Evolutionary conservation across 1,140 invertebrate genomes (phyloP).

Genomic region (Coboldia fuscipes): DNA sequence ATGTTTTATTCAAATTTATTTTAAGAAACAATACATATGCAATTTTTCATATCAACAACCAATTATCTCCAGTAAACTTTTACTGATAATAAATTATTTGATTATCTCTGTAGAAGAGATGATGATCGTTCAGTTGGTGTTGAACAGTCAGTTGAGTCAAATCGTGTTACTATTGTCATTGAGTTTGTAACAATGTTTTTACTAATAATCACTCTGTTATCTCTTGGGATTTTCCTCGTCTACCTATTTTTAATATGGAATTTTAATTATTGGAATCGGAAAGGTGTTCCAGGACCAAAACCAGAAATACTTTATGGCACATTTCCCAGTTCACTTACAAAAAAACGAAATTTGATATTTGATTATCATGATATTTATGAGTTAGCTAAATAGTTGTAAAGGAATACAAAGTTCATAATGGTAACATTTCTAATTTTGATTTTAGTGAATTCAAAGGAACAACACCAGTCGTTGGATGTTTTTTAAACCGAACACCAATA

Average conservation of each 20-base stretch:
- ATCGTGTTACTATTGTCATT: too few relatives aligned
- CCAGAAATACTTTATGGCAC: slow-evolving; percentile 16
- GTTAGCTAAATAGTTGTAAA: slow-evolving; percentile 6
- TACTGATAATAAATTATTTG: too few relatives aligned
- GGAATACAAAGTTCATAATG: background rate
- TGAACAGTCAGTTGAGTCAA: too few relatives aligned
- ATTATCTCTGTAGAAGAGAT: too few relatives aligned
- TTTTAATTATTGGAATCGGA: slow-evolving; percentile 16
- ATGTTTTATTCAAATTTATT: too few relatives aligned
- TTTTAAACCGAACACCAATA: slow-evolving; percentile 18
- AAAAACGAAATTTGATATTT: slow-evolving; percentile 11
- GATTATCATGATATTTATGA: slow-evolving; percentile 16
- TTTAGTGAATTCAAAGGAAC: slow-evolving; percentile 13
- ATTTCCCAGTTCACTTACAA: slow-evolving; percentile 21
- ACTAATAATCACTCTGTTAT: too few relatives aligned
- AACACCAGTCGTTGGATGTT: slow-evolving; percentile 20
- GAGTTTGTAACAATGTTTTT: too few relatives aligned
- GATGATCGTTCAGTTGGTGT: too few relatives aligned
- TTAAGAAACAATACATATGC: too few relatives aligned
- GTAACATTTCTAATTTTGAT: slow-evolving; percentile 2
- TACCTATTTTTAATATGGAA: slow-evolving; percentile 20
- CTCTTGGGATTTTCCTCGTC: too few relatives aligned
- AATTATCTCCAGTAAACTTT: too few relatives aligned
- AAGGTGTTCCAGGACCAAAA: slow-evolving; percentile 14
- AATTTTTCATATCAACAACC: too few relatives aligned